Percentiles rank a stretch among this genome's conserved stretches.
Evolutionary conservation across 1,140 invertebrate species (phyloP).

Genomic region (Ceratina calcarata): DNA sequence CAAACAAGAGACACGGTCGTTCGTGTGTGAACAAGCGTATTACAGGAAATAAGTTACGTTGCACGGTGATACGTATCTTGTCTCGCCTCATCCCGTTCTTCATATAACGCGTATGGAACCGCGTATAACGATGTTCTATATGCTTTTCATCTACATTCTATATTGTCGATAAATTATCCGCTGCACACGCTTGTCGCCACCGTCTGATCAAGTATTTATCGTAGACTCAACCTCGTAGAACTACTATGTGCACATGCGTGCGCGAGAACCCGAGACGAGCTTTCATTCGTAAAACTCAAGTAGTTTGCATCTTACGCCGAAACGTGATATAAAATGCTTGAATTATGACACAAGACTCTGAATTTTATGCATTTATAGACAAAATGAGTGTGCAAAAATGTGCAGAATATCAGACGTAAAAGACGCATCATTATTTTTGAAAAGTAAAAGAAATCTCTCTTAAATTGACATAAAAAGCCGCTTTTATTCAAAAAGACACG

Average conservation of each 20-base stretch:
- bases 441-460: background rate
- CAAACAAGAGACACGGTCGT: constrained; percentile 31
- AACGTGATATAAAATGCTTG: background rate
- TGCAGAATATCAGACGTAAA: background rate
- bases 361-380: no score
- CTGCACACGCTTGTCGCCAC: constrained; percentile 12
- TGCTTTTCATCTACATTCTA: constrained; percentile 54
- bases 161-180: constrained; percentile 58
- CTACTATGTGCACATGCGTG: background rate
- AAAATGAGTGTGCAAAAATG: no score
- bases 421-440: background rate
- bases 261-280: background rate
- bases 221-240: constrained; percentile 46
- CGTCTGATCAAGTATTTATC: constrained; percentile 62
- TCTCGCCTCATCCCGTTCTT: background rate
- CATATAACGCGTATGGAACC: constrained; percentile 4
- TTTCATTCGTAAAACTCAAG: background rate
- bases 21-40: constrained; percentile 9
- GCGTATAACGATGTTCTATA: constrained; percentile 9
- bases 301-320: background rate
- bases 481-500: no score
- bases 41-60: constrained; percentile 17
- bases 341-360: background rate
- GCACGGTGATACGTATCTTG: constrained; percentile 1
- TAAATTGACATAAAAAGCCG: background rate